Conservation (phyloP, 2,113 vertebrate genomes). For the Carollia perspicillata region DNA sequence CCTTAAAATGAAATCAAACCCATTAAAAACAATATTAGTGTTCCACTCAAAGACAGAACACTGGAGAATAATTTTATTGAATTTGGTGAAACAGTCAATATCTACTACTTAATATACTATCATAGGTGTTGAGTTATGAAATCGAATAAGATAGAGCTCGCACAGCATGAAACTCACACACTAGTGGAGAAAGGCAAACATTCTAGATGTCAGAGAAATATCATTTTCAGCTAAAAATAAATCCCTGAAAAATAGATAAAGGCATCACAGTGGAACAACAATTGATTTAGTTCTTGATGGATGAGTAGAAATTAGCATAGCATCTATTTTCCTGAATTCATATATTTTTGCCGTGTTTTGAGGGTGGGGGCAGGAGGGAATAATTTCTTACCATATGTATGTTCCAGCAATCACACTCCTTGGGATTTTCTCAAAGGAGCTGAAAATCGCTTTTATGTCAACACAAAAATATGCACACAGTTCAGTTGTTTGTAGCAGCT, state of each 20-base stretch:
- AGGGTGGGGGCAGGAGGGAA: neutral
- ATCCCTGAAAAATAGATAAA: neutral
- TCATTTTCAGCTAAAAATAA: slow-evolving; percentile 1
- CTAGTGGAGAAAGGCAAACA: neutral
- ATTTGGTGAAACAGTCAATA: slow-evolving; percentile 25
- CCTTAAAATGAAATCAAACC: neutral
- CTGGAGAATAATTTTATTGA: neutral
- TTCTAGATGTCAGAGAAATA: neutral
- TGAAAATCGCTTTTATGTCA: neutral
- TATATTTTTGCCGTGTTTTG: neutral
- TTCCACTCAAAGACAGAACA: neutral
- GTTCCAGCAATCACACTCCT: neutral
- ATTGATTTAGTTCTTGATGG: neutral
- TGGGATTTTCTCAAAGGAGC: neutral
- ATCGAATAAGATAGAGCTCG: neutral
- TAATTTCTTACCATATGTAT: neutral
- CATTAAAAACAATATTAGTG: slow-evolving; percentile 45
- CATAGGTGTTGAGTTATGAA: neutral
- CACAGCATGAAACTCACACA: neutral
- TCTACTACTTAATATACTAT: neutral
- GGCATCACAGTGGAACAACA: neutral
- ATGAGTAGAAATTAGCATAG: neutral
- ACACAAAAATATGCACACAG: neutral
- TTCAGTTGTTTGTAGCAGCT: neutral
- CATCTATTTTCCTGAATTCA: neutral